phyloP scores from a whole-genome alignment of 1,140 invertebrate genomes.

The Drosophila arawakana region DNA sequence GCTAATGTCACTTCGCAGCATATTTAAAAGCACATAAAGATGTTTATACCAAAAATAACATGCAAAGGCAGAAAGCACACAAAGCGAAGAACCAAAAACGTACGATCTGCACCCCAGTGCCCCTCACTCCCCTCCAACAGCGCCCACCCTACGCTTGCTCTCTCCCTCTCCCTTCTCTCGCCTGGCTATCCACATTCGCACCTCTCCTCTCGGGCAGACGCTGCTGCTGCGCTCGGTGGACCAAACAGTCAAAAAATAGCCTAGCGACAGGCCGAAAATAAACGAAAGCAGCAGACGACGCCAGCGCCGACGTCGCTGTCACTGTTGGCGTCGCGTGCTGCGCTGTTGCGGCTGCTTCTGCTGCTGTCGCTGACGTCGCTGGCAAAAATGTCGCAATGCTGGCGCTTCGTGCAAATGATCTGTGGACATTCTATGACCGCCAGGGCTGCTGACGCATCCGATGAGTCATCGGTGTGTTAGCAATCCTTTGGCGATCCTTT shows the following conservation, averaged over 20 bases:
- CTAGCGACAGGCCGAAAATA: constrained; percentile 66
- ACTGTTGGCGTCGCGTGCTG: too few species aligned
- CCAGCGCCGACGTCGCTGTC: constrained; percentile 12
- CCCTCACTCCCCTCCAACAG: not conserved
- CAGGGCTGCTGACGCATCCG: constrained; percentile 38
- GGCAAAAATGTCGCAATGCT: constrained; percentile 66
- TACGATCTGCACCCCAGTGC: constrained; percentile 14
- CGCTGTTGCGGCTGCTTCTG: constrained; percentile 17
- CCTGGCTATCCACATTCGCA: constrained; percentile 3
- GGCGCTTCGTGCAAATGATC: constrained; percentile 55
- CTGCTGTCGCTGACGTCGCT: not conserved
- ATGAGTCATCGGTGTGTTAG: constrained; percentile 27
- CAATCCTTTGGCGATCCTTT: constrained; percentile 13
- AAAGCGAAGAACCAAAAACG: constrained; percentile 7
- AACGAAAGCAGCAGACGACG: constrained; percentile 61
- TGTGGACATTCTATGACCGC: not conserved
- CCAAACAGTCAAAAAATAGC: constrained; percentile 75
- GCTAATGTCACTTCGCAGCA: constrained; percentile 81
- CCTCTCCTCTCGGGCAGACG: constrained; percentile 1
- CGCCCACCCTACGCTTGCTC: not conserved
- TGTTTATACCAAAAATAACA: constrained; percentile 80
- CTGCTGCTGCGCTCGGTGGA: constrained; percentile 38
- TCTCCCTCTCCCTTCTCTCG: not conserved
- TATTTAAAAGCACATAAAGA: constrained; percentile 83
- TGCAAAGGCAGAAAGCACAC: constrained; percentile 32